These are phyloP conservation scores for Drosophila yooni DNA, from an alignment of 2,888 invertebrate species.

Conservation along the genomic window DNA sequence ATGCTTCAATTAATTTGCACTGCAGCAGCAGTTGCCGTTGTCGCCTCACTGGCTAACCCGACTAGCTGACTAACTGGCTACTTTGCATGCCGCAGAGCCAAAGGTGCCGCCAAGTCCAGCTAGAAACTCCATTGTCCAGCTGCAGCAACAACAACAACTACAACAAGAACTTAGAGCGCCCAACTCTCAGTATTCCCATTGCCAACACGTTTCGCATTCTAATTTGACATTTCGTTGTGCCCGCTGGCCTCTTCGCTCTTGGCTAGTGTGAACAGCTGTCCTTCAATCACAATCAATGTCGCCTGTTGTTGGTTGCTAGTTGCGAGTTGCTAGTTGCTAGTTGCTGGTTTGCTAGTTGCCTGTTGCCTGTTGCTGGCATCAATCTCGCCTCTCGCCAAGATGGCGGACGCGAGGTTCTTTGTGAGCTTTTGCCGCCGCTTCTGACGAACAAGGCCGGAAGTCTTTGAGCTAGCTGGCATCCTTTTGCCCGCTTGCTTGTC, in stretches of 20 bases:
- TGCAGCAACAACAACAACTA: slow-evolving; percentile 27
- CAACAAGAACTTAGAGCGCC: slow-evolving; percentile 4
- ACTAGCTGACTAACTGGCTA: slow-evolving; percentile 41
- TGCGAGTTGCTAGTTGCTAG: slow-evolving; percentile 28
- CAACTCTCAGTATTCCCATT: slow-evolving; percentile 55
- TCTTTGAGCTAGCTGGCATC: slow-evolving; percentile 55
- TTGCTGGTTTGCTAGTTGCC: slow-evolving; percentile 30
- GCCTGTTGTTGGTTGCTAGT: slow-evolving; percentile 47
- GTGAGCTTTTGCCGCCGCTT: slow-evolving; percentile 68
- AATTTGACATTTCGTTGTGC: slow-evolving; percentile 78
- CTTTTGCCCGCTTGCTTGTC: slow-evolving; percentile 60
- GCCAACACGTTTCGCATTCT: slow-evolving; percentile 83
- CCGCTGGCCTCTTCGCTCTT: slow-evolving; percentile 29
- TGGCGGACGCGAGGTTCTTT: slow-evolving; percentile 60
- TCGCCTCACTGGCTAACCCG: slow-evolving; percentile 50
- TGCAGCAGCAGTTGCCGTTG: slow-evolving; percentile 50
- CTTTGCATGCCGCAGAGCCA: slow-evolving; percentile 75
- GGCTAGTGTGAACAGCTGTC: slow-evolving; percentile 81
- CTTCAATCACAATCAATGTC: slow-evolving; percentile 80
- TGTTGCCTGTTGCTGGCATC: slow-evolving; percentile 61
- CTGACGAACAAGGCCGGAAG: slow-evolving; percentile 77
- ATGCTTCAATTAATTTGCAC: slow-evolving; percentile 82
- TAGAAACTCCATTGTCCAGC: slow-evolving; percentile 67
- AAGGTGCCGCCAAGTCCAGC: slow-evolving; percentile 76
- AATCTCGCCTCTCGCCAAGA: slow-evolving; percentile 70